Percentiles rank a stretch among this genome's conserved stretches.
These are phyloP conservation scores for Tetraneura akinire DNA, from an alignment of 1,140 invertebrate genomes.

Conservation along the genomic window DNA sequence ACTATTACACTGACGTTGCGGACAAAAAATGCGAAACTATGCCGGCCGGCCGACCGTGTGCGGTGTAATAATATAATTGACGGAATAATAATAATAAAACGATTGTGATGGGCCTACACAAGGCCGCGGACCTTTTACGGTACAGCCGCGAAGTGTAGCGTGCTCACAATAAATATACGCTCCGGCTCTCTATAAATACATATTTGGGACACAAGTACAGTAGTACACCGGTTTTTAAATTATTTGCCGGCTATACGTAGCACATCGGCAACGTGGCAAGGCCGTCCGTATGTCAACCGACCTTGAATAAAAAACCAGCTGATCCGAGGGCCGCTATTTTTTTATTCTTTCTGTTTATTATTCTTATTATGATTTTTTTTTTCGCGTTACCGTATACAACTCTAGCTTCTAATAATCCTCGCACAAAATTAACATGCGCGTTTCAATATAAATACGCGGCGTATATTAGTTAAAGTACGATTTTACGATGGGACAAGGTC, in stretches of 20 bases:
- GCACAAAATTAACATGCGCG: not conserved
- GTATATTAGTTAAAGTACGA: not conserved
- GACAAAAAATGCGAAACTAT: too few relatives aligned
- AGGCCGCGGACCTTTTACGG: slow-evolving; percentile 9
- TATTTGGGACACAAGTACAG: slow-evolving; percentile 21
- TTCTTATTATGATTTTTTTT: not conserved
- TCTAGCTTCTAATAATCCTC: not conserved
- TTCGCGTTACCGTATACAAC: not conserved
- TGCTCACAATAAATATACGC: not conserved
- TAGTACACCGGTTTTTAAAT: slow-evolving; percentile 28
- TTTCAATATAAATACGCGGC: not conserved
- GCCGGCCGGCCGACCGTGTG: too few relatives aligned
- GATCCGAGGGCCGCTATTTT: slow-evolving; percentile 29
- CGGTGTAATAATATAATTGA: too few relatives aligned
- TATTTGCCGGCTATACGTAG: slow-evolving; percentile 32
- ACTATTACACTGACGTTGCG: too few relatives aligned
- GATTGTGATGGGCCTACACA: not conserved
- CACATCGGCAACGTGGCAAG: slow-evolving; percentile 46
- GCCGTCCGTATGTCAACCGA: slow-evolving; percentile 45
- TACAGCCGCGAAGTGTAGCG: not conserved
- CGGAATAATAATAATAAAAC: not conserved
- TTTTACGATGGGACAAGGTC: slow-evolving; percentile 23
- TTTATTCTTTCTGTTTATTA: not conserved
- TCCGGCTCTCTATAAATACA: not conserved
- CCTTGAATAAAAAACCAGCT: slow-evolving; percentile 46